phyloP scores from a whole-genome alignment of 2,888 invertebrate genomes.

The Lymantria dispar region DNA sequence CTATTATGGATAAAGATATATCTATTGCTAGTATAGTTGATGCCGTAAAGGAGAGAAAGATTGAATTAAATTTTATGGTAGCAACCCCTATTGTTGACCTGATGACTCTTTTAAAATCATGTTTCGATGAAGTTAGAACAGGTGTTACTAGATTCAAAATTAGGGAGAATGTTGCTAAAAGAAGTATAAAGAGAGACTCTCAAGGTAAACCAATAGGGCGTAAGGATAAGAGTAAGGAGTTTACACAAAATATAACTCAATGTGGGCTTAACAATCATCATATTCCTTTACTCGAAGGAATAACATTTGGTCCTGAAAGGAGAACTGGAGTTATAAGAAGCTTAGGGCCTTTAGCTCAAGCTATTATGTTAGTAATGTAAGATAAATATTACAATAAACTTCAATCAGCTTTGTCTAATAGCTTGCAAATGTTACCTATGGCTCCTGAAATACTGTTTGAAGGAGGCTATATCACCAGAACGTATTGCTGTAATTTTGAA shows the following conservation, averaged over 20 bases:
- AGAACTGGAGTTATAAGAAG: conserved; percentile 4
- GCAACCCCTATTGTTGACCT: neutral
- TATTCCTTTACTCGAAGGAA: neutral
- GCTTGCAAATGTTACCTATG: conserved; percentile 37
- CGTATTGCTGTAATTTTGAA: conserved; percentile 26
- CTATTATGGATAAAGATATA: neutral
- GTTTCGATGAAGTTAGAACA: conserved; percentile 7
- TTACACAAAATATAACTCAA: conserved; percentile 4
- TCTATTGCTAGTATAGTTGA: neutral
- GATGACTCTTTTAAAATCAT: neutral
- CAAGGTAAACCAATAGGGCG: neutral
- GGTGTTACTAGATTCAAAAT: conserved; percentile 3
- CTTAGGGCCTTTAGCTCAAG: neutral
- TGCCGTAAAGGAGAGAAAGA: neutral
- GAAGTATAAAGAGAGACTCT: neutral
- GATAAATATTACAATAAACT: conserved; percentile 10
- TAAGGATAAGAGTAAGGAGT: neutral
- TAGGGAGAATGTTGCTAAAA: neutral
- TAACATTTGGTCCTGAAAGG: conserved; percentile 2
- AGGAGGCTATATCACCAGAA: conserved; percentile 25
- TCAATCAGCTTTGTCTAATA: conserved; percentile 12
- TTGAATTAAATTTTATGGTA: neutral
- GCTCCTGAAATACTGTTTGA: conserved; percentile 14
- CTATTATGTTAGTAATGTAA: neutral
- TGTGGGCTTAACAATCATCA: conserved; percentile 7